Evolutionary conservation across 1,140 invertebrate species (phyloP).

Genomic region (Caenorhabditis brenneri): DNA sequence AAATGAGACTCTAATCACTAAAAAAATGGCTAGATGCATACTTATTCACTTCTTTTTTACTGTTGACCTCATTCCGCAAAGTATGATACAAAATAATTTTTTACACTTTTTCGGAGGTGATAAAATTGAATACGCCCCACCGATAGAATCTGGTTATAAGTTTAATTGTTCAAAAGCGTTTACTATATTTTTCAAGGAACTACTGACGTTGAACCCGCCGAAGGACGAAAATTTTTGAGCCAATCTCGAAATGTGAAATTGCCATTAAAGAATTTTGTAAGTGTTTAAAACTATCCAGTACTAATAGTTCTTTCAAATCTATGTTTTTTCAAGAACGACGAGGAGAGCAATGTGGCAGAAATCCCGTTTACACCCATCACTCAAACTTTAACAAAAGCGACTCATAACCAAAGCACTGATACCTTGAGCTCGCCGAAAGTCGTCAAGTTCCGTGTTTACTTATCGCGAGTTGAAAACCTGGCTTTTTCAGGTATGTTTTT

Average conservation of each 20-base stretch:
- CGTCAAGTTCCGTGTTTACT: neutral
- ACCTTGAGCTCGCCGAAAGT: neutral
- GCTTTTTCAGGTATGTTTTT: neutral
- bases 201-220: neutral
- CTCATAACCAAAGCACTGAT: neutral
- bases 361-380: neutral
- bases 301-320: neutral
- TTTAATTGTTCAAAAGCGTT: too few relatives aligned
- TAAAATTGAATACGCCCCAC: too few relatives aligned
- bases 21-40: too few relatives aligned
- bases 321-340: neutral
- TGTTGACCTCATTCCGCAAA: too few relatives aligned
- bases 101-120: too few relatives aligned
- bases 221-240: neutral
- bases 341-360: neutral
- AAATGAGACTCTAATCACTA: too few relatives aligned
- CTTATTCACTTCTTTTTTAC: too few relatives aligned
- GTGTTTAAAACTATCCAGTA: neutral
- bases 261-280: conserved; percentile 9
- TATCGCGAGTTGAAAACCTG: neutral
- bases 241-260: neutral
- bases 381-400: neutral
- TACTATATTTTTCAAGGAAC: neutral
- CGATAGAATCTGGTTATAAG: too few relatives aligned
- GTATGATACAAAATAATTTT: too few relatives aligned